Evolutionary conservation across 2,888 invertebrate species (phyloP), one percentile per base, ranked within the genome.

Genomic region (Drosophila emarginata): DNA sequence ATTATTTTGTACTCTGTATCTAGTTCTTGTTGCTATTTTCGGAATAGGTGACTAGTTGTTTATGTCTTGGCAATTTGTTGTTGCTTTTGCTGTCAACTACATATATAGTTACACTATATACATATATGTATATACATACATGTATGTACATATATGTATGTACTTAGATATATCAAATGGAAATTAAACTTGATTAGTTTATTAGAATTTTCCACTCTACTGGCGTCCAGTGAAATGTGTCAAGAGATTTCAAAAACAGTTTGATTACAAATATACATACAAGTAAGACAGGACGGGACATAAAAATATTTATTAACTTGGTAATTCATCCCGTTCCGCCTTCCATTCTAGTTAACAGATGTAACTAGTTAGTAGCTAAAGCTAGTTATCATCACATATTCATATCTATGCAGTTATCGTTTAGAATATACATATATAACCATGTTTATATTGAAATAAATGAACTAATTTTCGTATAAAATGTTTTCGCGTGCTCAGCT

Each of bases 11-110:
- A 23, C 18, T 60, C 18, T 51, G 28, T 40, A 50, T 60, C 15
- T 36, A 50, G 59, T 63, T 53, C 53, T 59, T 64, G 39, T 26
- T 54, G 60, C 74, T 74, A 77, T 77, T 77, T 71, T 58, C 3
- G 66, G 50, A n/a, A 6, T 15, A 39, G 63, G 61, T 76, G 76
- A 76, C 77, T 76, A 64, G 74, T 76, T 76, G 77, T 74, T 76
- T 76, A 65, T 63, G 67, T 58, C 58, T 66, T 59, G n/a, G 57
- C 39, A 32, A 32, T 52, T 59, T 54, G 32, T 53, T 28, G 53
- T 53, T 15, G 28, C 18, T 36, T 18, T 21, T 54, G 45, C 45
- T 45, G 45, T 45, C 45, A 45, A 21, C 21, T 0, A 11, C 12
- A 37, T n/a, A 59, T 56, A 54, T 60, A 59, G 62, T 45, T 56